A percentile compares a stretch with the other conserved stretches of the same genome.
Conservation (phyloP, 2,113 vertebrate species). For the Tiliqua scincoides region DNA sequence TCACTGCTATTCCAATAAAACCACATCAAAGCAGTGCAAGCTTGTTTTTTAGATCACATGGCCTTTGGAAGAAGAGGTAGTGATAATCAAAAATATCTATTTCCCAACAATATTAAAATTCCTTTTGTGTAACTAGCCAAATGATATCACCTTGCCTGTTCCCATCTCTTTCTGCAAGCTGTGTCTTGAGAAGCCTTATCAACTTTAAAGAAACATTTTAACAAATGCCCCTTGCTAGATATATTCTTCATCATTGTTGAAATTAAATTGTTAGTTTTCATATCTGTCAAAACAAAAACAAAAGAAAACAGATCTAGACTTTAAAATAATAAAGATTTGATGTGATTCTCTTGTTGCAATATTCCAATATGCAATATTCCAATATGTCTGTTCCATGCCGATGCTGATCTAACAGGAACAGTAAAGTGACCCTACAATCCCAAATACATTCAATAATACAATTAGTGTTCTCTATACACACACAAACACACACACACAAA, state of each 20-base stretch:
- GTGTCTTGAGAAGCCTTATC: not conserved
- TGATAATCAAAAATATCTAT: not conserved
- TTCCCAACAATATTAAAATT: not conserved
- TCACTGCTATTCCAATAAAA: not conserved
- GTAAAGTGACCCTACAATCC: not conserved
- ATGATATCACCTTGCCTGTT: not conserved
- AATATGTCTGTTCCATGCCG: too few species aligned
- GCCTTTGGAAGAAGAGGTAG: not conserved
- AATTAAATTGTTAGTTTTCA: slow-evolving; percentile 52
- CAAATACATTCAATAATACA: not conserved
- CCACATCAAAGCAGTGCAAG: not conserved
- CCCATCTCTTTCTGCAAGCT: not conserved
- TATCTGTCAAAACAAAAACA: slow-evolving; percentile 35
- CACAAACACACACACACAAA: too few species aligned
- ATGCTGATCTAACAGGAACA: not conserved
- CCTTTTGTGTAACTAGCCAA: not conserved
- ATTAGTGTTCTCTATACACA: not conserved
- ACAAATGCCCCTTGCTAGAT: not conserved
- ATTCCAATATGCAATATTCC: too few species aligned
- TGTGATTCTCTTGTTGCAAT: not conserved
- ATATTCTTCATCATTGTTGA: slow-evolving; percentile 4
- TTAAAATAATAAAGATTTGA: not conserved
- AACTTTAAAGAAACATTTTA: not conserved
- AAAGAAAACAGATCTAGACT: slow-evolving; percentile 15
- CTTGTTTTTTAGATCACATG: not conserved